These are phyloP conservation scores for Neostethus bicornis DNA, from an alignment of 2,797 vertebrate species.

Conservation along the genomic window DNA sequence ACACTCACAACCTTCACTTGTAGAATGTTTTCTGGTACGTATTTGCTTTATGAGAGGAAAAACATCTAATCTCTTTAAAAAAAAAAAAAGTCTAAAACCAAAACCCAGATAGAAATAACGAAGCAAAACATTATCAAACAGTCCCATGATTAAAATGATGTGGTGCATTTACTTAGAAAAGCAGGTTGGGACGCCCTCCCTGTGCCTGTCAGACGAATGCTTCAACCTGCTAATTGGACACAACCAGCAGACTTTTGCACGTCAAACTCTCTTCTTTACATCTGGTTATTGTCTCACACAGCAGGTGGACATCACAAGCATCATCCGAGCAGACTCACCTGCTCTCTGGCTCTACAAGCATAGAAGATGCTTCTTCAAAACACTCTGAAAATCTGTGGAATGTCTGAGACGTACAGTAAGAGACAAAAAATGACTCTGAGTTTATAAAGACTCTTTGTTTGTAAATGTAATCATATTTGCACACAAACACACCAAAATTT, in stretches of 20 bases:
- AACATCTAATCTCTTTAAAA: background rate
- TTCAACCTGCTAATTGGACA: constrained; percentile 71
- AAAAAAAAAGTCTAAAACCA: background rate
- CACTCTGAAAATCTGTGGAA: background rate
- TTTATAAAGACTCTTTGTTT: constrained; percentile 10
- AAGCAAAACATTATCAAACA: constrained; percentile 14
- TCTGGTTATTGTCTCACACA: constrained; percentile 70
- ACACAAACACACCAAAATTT: constrained; percentile 32
- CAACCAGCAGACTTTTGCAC: constrained; percentile 64
- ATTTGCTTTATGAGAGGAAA: background rate
- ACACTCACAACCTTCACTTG: background rate
- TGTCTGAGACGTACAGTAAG: background rate
- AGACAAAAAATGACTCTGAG: background rate
- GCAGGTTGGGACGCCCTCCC: constrained; percentile 18
- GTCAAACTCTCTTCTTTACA: constrained; percentile 65
- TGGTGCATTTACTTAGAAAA: constrained; percentile 37
- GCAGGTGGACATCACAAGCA: constrained; percentile 60
- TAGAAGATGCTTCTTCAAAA: constrained; percentile 20
- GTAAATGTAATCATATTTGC: constrained; percentile 27
- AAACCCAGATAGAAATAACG: background rate
- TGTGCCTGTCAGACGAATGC: constrained; percentile 40
- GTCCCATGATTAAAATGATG: constrained; percentile 29
- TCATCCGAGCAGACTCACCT: constrained; percentile 46
- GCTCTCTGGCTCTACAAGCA: constrained; percentile 37
- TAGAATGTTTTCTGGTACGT: background rate